Base-by-base conservation (phyloP, 2,797 vertebrate species). In the Typhlichthys subterraneus region DNA sequence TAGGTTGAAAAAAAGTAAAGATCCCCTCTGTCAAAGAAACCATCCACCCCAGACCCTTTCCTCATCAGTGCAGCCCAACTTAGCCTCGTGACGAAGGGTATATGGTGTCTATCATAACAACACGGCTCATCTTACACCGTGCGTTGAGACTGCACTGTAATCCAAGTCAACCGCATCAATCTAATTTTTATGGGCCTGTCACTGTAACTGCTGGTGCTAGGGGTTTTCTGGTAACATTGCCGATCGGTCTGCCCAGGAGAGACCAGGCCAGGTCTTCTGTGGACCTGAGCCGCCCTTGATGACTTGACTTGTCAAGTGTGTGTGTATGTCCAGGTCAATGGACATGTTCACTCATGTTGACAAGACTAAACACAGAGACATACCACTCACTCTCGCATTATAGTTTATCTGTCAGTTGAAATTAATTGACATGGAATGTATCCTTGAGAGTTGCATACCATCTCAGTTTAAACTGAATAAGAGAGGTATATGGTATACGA, bases 111-210 rank as follows among this genome's bases (percentile, higher is more conserved):
- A 29, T 19, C 49, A 62, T 67, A 46, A 12, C 46, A 48, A 63
- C 45, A 64, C 64, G 63, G 69, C 61, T 68, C 65, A 59, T 51
- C 48, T 68, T 14, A n/a, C 19, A 53, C 63, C 38, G n/a, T 7
- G 61, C 17, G 53, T 59, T 67, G 15, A 75, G 63, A 61, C 48
- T 23, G 51, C 13, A 4, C 57, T 47, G 74, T 67, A 78, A 85
- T 70, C 67, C 56, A 38, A 79, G 67, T 62, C 63, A 10, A 1
- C 12, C 53, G 57, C 69, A 71, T 74, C 57, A 70, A 53, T 80
- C 64, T 75, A 9, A 61, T 0, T 33, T 82, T 73, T 61, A 78
- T 54, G 15, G 49, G 29, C 52, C 69, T 55, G 73, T 67, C 70
- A 63, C n/a, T 42, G 54, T 49, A 51, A 42, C 54, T 57, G 63